Percentiles rank a stretch among this genome's conserved stretches.
These are phyloP conservation scores for Ernsta delagoae DNA, from an alignment of 2,888 invertebrate species.

Conservation along the genomic window DNA sequence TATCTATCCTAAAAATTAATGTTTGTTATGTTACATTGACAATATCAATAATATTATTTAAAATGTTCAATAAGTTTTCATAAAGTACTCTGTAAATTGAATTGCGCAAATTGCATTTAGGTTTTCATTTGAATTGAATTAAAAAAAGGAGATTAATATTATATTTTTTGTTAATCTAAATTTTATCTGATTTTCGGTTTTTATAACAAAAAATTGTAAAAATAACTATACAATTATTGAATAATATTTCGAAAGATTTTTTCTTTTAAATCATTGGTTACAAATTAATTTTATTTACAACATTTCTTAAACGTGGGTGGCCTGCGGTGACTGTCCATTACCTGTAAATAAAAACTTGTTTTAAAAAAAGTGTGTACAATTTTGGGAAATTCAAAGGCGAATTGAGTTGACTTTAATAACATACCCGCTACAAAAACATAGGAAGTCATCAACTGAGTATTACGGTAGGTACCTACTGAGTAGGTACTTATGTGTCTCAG, in stretches of 20 bases:
- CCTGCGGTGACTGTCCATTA: constrained; percentile 70
- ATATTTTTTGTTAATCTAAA: background rate
- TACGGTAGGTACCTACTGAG: too few species aligned
- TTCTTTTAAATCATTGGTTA: background rate
- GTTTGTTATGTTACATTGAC: background rate
- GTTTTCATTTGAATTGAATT: too few species aligned
- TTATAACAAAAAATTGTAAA: background rate
- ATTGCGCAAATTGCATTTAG: too few species aligned
- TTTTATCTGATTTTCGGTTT: background rate
- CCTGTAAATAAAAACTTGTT: constrained; percentile 63
- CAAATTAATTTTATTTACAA: constrained; percentile 9
- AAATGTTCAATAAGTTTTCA: too few species aligned
- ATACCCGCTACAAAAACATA: too few species aligned
- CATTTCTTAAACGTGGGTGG: constrained; percentile 69
- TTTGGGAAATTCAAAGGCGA: background rate
- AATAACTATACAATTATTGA: background rate
- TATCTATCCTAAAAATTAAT: background rate
- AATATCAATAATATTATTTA: too few species aligned
- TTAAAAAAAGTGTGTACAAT: background rate
- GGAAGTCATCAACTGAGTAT: too few species aligned
- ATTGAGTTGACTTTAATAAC: too few species aligned
- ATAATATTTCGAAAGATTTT: background rate
- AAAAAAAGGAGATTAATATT: background rate
- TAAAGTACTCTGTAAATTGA: too few species aligned
- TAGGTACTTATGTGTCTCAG: too few species aligned